phyloP scores from a whole-genome alignment of 2,888 invertebrate species.

The Flabesymbios commensalis region DNA sequence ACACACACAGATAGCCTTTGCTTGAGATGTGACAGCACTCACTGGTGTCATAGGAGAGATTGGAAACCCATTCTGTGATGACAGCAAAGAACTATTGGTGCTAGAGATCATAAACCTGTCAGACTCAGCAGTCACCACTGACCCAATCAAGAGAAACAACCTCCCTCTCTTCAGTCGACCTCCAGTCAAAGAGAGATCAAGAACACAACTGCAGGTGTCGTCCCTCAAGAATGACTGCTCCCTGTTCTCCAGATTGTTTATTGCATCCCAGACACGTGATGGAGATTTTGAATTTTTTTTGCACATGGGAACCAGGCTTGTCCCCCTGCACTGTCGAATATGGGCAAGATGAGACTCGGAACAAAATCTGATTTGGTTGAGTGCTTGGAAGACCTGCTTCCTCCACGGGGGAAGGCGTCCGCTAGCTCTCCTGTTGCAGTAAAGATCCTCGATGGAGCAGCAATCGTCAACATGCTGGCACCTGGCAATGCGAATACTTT shows the following conservation, averaged over 20 bases:
- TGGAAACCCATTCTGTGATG: constrained; percentile 24
- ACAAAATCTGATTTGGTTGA: constrained; percentile 13
- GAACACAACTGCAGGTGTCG: too few species aligned
- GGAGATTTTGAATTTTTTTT: constrained; percentile 19
- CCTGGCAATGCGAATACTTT: constrained; percentile 23
- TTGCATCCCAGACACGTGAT: constrained; percentile 20
- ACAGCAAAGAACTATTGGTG: not conserved
- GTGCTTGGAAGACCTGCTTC: too few species aligned
- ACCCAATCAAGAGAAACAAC: too few species aligned
- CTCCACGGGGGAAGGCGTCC: too few species aligned
- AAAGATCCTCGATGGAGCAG: constrained; percentile 35
- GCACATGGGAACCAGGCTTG: constrained; percentile 16
- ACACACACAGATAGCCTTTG: constrained; percentile 22
- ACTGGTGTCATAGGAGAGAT: constrained; percentile 10
- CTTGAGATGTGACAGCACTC: constrained; percentile 15
- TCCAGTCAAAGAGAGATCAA: too few species aligned
- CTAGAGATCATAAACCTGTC: not conserved
- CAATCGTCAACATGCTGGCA: constrained; percentile 24
- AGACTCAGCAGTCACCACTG: too few species aligned
- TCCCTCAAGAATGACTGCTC: constrained; percentile 13
- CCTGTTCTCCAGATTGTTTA: constrained; percentile 21
- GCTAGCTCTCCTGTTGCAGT: too few species aligned
- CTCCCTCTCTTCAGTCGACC: too few species aligned
- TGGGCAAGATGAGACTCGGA: constrained; percentile 7
- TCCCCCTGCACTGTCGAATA: constrained; percentile 16